phyloP scores from a whole-genome alignment of 2,113 vertebrate species.

The Dipodomys stephensi region DNA sequence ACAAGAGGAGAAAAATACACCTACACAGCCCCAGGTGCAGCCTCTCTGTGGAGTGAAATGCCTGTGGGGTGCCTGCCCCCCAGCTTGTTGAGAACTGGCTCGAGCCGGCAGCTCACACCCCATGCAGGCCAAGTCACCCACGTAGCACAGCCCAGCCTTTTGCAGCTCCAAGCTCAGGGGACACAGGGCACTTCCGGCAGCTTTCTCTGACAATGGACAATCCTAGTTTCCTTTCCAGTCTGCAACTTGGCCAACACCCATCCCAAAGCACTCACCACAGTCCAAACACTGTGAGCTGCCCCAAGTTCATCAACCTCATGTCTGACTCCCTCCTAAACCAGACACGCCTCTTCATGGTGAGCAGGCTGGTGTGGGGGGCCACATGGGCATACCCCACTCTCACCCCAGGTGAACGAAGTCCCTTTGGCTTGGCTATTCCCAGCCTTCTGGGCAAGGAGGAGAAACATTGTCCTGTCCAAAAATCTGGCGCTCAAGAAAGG shows the following conservation, averaged over 20 bases:
- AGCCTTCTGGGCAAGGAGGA: not conserved
- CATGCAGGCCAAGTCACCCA: not conserved
- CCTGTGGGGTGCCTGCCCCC: conserved; percentile 61
- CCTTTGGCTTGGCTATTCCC: rapidly evolving
- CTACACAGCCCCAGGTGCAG: conserved; percentile 88
- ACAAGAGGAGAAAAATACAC: conserved; percentile 88
- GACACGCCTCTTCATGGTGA: rapidly evolving
- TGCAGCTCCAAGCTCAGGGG: not conserved
- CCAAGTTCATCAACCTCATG: rapidly evolving
- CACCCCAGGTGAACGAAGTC: no score
- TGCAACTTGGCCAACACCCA: not conserved
- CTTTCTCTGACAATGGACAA: not conserved
- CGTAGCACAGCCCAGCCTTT: rapidly evolving
- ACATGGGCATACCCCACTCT: rapidly evolving
- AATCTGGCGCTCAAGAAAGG: not conserved
- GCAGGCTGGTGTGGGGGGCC: rapidly evolving
- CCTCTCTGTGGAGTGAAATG: conserved; percentile 44
- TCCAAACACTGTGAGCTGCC: rapidly evolving
- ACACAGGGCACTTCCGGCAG: rapidly evolving
- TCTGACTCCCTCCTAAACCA: rapidly evolving
- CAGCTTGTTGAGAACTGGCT: not conserved
- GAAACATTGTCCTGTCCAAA: rapidly evolving
- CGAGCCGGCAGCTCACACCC: not conserved
- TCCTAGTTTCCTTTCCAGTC: not conserved
- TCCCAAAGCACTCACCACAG: not conserved